Base-by-base conservation (phyloP, 2,888 invertebrate species). In the Villa cingulata region DNA sequence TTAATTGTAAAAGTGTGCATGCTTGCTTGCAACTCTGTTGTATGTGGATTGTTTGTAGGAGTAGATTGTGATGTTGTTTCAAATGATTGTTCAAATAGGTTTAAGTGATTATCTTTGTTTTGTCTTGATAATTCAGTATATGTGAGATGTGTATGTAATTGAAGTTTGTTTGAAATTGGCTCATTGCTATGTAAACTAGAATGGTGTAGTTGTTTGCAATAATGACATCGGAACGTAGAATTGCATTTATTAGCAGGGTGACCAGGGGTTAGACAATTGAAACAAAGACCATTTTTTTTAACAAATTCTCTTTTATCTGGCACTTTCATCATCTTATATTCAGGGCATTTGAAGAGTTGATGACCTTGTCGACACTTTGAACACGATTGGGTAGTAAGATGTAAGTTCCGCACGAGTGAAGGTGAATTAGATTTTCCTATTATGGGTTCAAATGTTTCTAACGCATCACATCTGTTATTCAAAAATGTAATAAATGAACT, bases 241-340 rank as follows among this genome's bases (percentile, higher is more conserved):
- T 19, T 43, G 10, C 34, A 43, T 16, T 32, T 34, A n/a, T n/a
- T n/a, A n/a, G n/a, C n/a, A n/a, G n/a, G n/a, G n/a, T n/a, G n/a
- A n/a, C n/a, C n/a, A n/a, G 15, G 34, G 18, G n/a, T 43, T 14
- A 45, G 39, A 15, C 45, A 45, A 38, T 45, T 45, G n/a, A 45
- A 45, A 9, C 37, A 45, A n/a, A 45, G n/a, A 19, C 36, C 37
- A 5, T 27, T 6, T n/a, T 38, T 45, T 16, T n/a, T 16, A n/a
- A 38, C 38, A 16, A 15, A 38, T n/a, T 17, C 29, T 20, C 38
- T 16, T 7, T 36, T n/a, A 6, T 20, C 23, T 29, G 16, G 7
- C 23, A 34, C 20, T 17, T 19, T 19, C 45, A 38, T n/a, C n/a
- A n/a, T n/a, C n/a, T n/a, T n/a, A n/a, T n/a, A n/a, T n/a, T n/a